Evolutionary conservation across 2,797 vertebrate genomes (phyloP), one percentile per base, ranked within the genome.

Genomic region (Vultur gryphus): DNA sequence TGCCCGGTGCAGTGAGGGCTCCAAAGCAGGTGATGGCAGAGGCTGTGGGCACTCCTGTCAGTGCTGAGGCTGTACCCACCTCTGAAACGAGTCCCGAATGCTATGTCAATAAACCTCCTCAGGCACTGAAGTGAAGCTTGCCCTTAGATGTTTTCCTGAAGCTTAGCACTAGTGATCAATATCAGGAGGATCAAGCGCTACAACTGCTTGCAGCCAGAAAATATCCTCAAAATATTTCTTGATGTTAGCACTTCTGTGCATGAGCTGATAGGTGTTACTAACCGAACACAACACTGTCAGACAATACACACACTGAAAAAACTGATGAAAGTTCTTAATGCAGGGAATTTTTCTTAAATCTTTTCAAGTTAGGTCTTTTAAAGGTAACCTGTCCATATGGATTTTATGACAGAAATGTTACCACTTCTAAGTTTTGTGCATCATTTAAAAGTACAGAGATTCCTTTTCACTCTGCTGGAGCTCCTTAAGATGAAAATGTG

Each of bases 201-300:
- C 41, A 78, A 75, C 57, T 93, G 72, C 52, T 93, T 49, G 41
- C 79, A 87, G 76, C 16, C 79, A 87, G 59, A 70, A 92, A 67
- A 87, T 62, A 65, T 13, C 71, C 67, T 69, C 49, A 73, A 51
- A 88, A 70, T 77, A 91, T 73, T 88, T 80, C 51, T 86, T 73
- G 59, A n/a, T 80, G 64, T 52, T 87, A 61, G 31, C 72, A 35
- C 76, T 80, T 85, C 33, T 25, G 12, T 88, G 79, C 33, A 1
- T 51, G 80, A 85, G 85, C 78, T 64, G 62, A 70, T 73, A 84
- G 84, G 77, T 87, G 90, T 96, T 91, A 77, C 85, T 83, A 82
- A 72, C 58, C 79, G 75, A 73, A 87, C 62, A 35, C 73, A 62
- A 28, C 23, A 2, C 67, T 86, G 80, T 58, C 82, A 93, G 83